Evolutionary conservation across 1,140 invertebrate species (phyloP).

Genomic region (Thrips palmi): DNA sequence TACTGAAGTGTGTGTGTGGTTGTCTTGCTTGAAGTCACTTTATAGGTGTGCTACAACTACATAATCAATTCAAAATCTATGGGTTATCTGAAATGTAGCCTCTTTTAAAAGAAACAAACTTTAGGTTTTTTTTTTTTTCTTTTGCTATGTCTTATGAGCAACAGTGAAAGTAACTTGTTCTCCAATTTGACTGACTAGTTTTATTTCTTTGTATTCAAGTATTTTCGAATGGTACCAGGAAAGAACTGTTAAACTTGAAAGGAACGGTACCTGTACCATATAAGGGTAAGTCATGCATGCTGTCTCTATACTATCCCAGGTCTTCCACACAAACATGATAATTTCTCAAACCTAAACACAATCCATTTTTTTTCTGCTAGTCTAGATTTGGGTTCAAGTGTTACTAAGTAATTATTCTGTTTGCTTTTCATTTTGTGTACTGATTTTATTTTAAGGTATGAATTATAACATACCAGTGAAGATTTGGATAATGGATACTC

Average conservation of each 20-base stretch:
- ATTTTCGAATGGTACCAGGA: conserved; percentile 71
- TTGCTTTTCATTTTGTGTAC: too few species aligned
- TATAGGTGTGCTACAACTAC: background rate
- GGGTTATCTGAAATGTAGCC: background rate
- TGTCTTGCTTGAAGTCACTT: background rate
- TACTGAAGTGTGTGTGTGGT: too few species aligned
- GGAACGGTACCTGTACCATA: conserved; percentile 85
- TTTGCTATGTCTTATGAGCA: conserved; percentile 5
- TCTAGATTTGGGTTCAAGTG: background rate
- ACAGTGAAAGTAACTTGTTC: too few species aligned
- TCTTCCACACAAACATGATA: background rate
- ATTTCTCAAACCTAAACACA: background rate
- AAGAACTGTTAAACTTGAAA: conserved; percentile 64
- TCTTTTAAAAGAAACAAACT: background rate
- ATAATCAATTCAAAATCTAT: background rate
- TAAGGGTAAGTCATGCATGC: conserved; percentile 38
- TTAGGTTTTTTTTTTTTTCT: background rate
- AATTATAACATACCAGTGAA: conserved; percentile 93
- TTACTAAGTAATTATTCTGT: conserved; percentile 2
- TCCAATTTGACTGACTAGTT: conserved; percentile 13
- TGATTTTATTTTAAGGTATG: conserved; percentile 33
- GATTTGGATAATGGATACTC: conserved; percentile 92
- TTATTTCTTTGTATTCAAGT: conserved; percentile 37
- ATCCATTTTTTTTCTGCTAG: background rate
- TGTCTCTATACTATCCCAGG: background rate